Evolutionary conservation across 2,797 vertebrate genomes (phyloP), one percentile per base, ranked within the genome.

Genomic region (Melopsittacus undulatus): DNA sequence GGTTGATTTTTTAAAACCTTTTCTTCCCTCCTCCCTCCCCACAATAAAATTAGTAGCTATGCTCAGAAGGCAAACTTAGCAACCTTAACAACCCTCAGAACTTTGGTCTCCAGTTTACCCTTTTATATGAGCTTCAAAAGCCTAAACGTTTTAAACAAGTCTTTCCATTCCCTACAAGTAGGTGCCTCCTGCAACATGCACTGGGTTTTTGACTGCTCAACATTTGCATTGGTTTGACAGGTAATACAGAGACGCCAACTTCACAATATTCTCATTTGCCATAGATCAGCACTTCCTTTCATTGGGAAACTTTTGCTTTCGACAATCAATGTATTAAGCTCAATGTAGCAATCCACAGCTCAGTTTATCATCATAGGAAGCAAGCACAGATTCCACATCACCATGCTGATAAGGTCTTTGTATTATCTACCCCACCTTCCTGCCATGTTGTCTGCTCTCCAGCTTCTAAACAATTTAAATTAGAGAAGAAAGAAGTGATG

Each of bases 41-140:
- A 73, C 82, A 92, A 73, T 62, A 83, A 95, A 94, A 96, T 94
- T 81, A 95, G 77, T 83, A 94, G 85, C 79, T 90, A 49, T 43
- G 73, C 83, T 96, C 91, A 72, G 72, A 90, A 86, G 49, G 76
- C 54, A 72, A 83, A 63, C 82, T 49, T 75, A 81, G 80, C 76
- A 94, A 78, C 66, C 34, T 74, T 66, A 89, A 86, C 87, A 86
- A 64, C 69, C 81, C 83, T 40, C 30, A 46, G 20, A 83, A 63
- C 79, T 91, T 86, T 72, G 68, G 68, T 94, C 67, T 94, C 70
- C 88, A 79, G 46, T 66, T 54, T 32, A 85, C 57, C 30, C 90
- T 74, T 93, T 76, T 46, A 72, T 36, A 83, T 27, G 42, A 89
- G 75, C 88, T 93, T 94, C 83, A 92, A 87, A 92, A 84, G 64